phyloP scores from a whole-genome alignment of 2,888 invertebrate species.

The Artemia sinica region DNA sequence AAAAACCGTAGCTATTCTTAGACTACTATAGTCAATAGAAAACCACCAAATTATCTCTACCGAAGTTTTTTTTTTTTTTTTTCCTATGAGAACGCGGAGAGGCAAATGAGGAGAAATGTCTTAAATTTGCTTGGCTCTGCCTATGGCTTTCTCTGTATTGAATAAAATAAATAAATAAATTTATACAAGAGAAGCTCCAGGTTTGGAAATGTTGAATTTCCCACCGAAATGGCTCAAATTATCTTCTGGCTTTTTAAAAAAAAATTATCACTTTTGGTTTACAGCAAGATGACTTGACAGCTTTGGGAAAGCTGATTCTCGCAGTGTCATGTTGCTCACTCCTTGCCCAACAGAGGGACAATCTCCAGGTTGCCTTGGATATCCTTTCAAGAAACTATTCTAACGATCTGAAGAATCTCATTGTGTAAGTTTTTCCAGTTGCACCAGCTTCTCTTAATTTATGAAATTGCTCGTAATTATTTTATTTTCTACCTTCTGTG shows the following conservation, averaged over 20 bases:
- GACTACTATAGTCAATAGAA: no score
- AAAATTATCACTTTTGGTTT: slow-evolving; percentile 25
- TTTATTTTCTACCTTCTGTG: background rate
- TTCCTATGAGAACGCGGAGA: no score
- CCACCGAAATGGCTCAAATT: no score
- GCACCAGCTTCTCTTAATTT: background rate
- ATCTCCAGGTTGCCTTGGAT: slow-evolving; percentile 70
- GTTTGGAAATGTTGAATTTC: no score
- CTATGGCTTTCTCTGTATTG: no score
- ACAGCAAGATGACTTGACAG: slow-evolving; percentile 77
- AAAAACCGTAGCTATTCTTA: no score
- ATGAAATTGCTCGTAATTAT: slow-evolving; percentile 6
- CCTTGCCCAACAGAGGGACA: slow-evolving; percentile 67
- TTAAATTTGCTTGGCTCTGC: no score
- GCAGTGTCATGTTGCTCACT: slow-evolving; percentile 83
- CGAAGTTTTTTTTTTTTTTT: no score
- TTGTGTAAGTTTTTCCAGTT: slow-evolving; percentile 45
- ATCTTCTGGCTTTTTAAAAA: background rate
- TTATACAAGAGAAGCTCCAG: no score
- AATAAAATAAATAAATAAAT: no score
- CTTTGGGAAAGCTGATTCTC: slow-evolving; percentile 73
- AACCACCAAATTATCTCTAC: no score
- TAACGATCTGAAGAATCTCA: slow-evolving; percentile 77
- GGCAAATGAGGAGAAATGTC: no score
- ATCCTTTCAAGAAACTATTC: slow-evolving; percentile 79